Percentiles rank a stretch among this genome's conserved stretches.
phyloP scores from a whole-genome alignment of 1,140 invertebrate species.

The Oryzaephilus surinamensis region DNA sequence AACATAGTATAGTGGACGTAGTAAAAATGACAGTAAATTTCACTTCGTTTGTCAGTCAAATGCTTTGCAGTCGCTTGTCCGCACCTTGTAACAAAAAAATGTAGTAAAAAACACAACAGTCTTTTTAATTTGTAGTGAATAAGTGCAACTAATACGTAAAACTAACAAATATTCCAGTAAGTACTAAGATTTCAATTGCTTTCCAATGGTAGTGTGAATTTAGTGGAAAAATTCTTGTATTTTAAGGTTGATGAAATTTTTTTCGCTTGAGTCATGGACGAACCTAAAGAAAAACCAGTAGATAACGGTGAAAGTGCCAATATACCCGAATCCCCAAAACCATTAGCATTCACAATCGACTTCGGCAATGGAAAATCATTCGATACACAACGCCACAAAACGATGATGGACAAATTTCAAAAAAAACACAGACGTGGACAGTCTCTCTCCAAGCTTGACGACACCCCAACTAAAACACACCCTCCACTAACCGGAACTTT shows the following conservation, averaged over 20 bases:
- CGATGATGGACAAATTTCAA: slow-evolving; percentile 57
- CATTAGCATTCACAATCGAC: slow-evolving; percentile 56
- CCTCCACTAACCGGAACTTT: slow-evolving; percentile 38
- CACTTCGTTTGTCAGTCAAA: too few relatives aligned
- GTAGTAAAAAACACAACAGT: too few relatives aligned
- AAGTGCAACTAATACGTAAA: too few relatives aligned
- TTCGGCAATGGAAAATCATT: slow-evolving; percentile 51
- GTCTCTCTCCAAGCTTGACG: slow-evolving; percentile 52
- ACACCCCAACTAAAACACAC: slow-evolving; percentile 22
- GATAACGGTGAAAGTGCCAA: slow-evolving; percentile 1
- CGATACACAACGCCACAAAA: slow-evolving; percentile 49
- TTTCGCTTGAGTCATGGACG: slow-evolving; percentile 24
- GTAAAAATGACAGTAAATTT: too few relatives aligned
- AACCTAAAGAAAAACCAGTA: slow-evolving; percentile 12
- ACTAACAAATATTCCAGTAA: too few relatives aligned
- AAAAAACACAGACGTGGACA: slow-evolving; percentile 56
- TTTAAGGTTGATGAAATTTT: slow-evolving; percentile 14
- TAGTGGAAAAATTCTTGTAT: too few relatives aligned
- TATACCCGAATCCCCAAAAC: slow-evolving; percentile 30
- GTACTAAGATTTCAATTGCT: too few relatives aligned
- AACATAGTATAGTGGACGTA: too few relatives aligned
- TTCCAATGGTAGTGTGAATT: too few relatives aligned
- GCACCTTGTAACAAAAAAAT: too few relatives aligned
- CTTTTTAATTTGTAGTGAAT: too few relatives aligned
- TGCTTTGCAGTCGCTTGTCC: too few relatives aligned